Percentiles rank a stretch among this genome's conserved stretches.
These are phyloP conservation scores for Ceraclea dissimilis DNA, from an alignment of 2,888 invertebrate species.

Conservation along the genomic window DNA sequence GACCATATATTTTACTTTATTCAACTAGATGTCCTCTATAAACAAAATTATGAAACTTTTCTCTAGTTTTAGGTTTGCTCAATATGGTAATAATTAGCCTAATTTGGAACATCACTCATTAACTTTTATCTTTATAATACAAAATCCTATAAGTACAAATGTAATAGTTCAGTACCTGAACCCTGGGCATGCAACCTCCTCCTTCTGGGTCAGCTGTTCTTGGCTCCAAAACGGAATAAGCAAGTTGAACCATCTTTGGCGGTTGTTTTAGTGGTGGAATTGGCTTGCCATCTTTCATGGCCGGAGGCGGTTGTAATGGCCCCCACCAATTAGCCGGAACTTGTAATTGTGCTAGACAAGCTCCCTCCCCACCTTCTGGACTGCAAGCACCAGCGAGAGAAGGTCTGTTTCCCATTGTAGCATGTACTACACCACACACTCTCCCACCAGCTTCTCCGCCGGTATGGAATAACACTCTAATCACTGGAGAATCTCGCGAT, in stretches of 20 bases:
- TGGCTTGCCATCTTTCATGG: constrained; percentile 48
- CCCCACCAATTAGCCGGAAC: constrained; percentile 92
- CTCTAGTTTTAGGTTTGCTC: no score
- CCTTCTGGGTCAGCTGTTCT: constrained; percentile 56
- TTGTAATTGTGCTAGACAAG: constrained; percentile 81
- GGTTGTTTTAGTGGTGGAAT: constrained; percentile 52
- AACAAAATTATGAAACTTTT: no score
- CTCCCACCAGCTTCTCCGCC: constrained; percentile 78
- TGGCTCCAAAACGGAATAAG: constrained; percentile 84
- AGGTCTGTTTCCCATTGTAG: constrained; percentile 51
- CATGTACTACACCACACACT: constrained; percentile 75
- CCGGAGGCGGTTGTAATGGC: constrained; percentile 57
- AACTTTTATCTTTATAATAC: no score
- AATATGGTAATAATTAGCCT: no score
- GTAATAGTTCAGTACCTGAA: no score
- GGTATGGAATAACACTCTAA: constrained; percentile 86
- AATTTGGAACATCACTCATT: no score
- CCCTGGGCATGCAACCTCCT: constrained; percentile 67
- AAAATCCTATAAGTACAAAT: no score
- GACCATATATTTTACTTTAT: no score
- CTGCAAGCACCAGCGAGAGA: constrained; percentile 84
- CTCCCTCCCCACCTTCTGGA: constrained; percentile 87
- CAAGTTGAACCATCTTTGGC: constrained; percentile 68
- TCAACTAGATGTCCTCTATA: no score
- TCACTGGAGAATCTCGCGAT: constrained; percentile 82